phyloP scores from a whole-genome alignment of 2,113 vertebrate species.

The Lamprologus sp. region DNA sequence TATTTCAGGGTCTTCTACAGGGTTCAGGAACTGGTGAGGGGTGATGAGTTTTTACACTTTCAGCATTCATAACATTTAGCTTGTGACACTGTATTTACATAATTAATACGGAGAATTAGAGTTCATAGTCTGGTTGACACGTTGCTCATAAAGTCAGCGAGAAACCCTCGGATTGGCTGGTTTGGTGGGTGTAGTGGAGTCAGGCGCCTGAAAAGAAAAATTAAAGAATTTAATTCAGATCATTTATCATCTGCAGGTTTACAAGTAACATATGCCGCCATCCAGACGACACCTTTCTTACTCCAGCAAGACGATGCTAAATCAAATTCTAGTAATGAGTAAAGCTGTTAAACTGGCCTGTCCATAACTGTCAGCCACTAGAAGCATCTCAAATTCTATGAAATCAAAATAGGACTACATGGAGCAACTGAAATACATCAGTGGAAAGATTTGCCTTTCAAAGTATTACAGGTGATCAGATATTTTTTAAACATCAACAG shows the following conservation, averaged over 20 bases:
- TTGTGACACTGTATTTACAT: background rate
- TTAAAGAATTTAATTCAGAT: background rate
- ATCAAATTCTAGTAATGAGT: rapidly evolving
- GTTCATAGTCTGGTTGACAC: background rate
- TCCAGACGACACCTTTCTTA: background rate
- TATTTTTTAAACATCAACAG: rapidly evolving
- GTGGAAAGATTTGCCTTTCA: background rate
- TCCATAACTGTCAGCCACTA: rapidly evolving
- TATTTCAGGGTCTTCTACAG: background rate
- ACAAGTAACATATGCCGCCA: rapidly evolving
- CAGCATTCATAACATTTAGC: background rate
- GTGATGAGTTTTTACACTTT: background rate
- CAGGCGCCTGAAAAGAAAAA: background rate
- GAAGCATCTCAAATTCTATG: background rate
- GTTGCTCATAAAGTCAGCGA: rapidly evolving
- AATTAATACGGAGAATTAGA: background rate
- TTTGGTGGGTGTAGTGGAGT: background rate
- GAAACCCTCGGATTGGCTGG: background rate
- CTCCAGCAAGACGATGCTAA: background rate
- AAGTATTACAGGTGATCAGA: background rate
- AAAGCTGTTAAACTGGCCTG: background rate
- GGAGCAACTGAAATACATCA: background rate
- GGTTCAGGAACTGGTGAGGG: background rate
- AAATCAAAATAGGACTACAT: background rate
- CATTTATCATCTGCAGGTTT: background rate